Conservation (phyloP, 2,797 vertebrate genomes). For the Holocentrus rufus region DNA sequence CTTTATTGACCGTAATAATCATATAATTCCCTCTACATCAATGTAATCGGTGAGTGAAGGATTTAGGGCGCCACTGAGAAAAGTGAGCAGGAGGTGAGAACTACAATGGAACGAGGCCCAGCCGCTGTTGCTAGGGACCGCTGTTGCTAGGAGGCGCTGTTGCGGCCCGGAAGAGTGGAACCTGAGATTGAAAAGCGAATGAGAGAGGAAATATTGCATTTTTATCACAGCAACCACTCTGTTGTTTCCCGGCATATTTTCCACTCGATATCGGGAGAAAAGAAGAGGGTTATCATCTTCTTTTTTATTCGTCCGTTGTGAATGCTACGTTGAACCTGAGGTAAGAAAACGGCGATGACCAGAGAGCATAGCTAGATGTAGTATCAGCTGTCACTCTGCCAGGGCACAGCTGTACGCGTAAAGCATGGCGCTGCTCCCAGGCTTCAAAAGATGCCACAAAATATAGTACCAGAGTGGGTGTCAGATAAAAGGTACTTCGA, state of each 20-base stretch:
- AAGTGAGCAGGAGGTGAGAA: background rate
- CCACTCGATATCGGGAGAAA: background rate
- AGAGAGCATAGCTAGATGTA: background rate
- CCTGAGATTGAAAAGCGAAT: conserved; percentile 41
- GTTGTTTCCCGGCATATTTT: background rate
- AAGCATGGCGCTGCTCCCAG: conserved; percentile 4
- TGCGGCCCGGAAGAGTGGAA: conserved; percentile 71
- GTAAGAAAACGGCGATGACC: conserved; percentile 53
- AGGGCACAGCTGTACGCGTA: conserved; percentile 38
- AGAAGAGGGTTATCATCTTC: background rate
- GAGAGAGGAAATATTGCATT: conserved; percentile 23
- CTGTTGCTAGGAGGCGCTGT: conserved; percentile 79
- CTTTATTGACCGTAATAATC: fast-evolving
- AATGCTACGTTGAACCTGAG: conserved; percentile 38
- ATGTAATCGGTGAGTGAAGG: too few species aligned
- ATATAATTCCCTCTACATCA: too few species aligned
- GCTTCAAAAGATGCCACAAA: background rate
- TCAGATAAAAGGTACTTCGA: background rate
- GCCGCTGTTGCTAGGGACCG: background rate
- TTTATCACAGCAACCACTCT: background rate
- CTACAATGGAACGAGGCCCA: conserved; percentile 55
- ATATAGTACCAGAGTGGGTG: background rate
- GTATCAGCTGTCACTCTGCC: conserved; percentile 21
- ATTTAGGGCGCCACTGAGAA: too few species aligned
- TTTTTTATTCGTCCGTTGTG: background rate